Evolutionary conservation across 1,140 invertebrate genomes (phyloP).

Genomic region (Cyrtorhinus lividipennis): DNA sequence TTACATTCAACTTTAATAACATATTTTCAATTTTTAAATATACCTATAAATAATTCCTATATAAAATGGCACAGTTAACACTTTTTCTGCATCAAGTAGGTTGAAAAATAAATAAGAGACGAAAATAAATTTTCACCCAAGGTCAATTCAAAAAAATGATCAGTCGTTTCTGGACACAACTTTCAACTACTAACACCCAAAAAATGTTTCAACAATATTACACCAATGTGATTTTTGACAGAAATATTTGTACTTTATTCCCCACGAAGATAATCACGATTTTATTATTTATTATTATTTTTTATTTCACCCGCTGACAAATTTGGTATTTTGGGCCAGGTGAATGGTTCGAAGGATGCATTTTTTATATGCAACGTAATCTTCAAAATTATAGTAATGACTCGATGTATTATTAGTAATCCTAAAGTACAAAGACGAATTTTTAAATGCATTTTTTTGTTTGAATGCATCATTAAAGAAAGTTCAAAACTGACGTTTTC

Average conservation of each 20-base stretch:
- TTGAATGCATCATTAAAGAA: background rate
- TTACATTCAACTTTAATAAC: conserved; percentile 16
- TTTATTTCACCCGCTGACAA: background rate
- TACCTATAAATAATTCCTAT: too few species aligned
- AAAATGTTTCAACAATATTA: background rate
- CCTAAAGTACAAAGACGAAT: background rate
- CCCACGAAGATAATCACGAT: conserved; percentile 1
- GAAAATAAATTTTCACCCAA: background rate
- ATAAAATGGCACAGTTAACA: conserved; percentile 19
- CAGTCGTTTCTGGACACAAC: conserved; percentile 10
- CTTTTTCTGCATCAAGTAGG: conserved; percentile 6
- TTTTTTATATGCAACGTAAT: background rate
- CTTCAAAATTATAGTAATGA: conserved; percentile 5
- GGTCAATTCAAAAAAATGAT: background rate
- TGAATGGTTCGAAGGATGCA: background rate
- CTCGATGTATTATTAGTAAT: background rate
- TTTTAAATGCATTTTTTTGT: conserved; percentile 5
- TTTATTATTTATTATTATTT: too few species aligned
- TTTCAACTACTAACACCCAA: background rate
- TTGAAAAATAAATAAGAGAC: conserved; percentile 13
- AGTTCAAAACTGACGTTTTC: too few species aligned
- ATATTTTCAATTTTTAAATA: conserved; percentile 17
- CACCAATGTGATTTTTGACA: conserved; percentile 5
- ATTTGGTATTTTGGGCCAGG: background rate
- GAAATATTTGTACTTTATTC: conserved; percentile 8